A percentile compares a stretch with the other conserved stretches of the same genome.
Evolutionary conservation across 2,113 vertebrate genomes (phyloP).

Genomic region (Paracanthobrama guichenoti): DNA sequence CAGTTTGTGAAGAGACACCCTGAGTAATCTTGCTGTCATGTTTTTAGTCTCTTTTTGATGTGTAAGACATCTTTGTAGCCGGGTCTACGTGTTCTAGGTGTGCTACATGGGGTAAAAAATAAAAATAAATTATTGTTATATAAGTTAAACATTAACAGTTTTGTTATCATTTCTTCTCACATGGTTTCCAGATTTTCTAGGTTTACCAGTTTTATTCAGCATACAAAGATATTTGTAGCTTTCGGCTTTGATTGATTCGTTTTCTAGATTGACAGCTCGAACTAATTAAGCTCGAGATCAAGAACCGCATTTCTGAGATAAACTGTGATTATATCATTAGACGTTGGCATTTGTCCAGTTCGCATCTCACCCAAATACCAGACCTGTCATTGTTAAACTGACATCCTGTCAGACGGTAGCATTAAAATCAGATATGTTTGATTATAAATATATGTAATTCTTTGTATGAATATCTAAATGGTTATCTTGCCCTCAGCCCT

Average conservation of each 20-base stretch:
- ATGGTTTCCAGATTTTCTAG: constrained; percentile 71
- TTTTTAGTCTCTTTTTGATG: constrained; percentile 46
- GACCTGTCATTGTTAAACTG: constrained; percentile 84
- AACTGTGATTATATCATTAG: constrained; percentile 81
- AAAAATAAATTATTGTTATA: constrained; percentile 79
- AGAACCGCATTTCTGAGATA: constrained; percentile 73
- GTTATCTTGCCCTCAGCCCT: neutral
- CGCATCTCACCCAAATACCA: constrained; percentile 83
- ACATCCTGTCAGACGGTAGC: constrained; percentile 72
- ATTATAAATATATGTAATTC: constrained; percentile 68
- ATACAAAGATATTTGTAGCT: neutral
- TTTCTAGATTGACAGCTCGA: constrained; percentile 64
- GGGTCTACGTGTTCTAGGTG: constrained; percentile 82
- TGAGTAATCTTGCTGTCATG: constrained; percentile 35
- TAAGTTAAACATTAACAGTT: neutral
- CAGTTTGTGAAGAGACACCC: constrained; percentile 40
- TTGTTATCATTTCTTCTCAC: neutral
- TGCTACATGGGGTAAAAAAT: constrained; percentile 70
- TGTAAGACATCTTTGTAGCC: constrained; percentile 79
- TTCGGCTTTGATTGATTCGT: constrained; percentile 3
- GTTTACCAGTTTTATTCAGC: constrained; percentile 49
- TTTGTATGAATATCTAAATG: neutral
- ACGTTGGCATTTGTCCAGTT: constrained; percentile 82
- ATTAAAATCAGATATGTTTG: constrained; percentile 66
- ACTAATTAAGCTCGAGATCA: constrained; percentile 79